Evolutionary conservation across 2,888 invertebrate species (phyloP).

Genomic region (Liopterus haemorrhoidalis): DNA sequence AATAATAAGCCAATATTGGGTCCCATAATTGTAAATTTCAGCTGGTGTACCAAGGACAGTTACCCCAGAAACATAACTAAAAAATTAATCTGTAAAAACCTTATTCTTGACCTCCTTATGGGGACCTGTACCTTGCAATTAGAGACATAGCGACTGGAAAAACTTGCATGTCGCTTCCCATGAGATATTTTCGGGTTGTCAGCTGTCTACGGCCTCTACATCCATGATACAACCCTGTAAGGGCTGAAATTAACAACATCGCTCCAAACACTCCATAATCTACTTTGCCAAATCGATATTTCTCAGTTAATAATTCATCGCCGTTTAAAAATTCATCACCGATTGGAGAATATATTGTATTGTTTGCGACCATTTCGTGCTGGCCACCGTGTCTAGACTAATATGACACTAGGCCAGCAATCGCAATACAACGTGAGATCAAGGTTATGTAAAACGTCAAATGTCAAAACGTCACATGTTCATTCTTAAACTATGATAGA

Average conservation of each 20-base stretch:
- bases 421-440: too few relatives aligned
- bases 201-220: constrained; percentile 48
- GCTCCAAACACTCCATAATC: constrained; percentile 68
- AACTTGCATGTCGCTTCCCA: constrained; percentile 69
- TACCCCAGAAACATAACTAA: constrained; percentile 80
- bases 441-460: too few relatives aligned
- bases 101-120: not conserved
- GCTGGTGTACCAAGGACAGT: constrained; percentile 82
- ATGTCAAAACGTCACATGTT: too few relatives aligned
- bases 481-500: too few relatives aligned
- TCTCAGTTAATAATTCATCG: too few relatives aligned
- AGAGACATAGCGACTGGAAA: constrained; percentile 83
- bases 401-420: too few relatives aligned
- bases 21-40: constrained; percentile 81
- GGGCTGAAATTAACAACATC: constrained; percentile 65
- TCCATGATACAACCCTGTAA: constrained; percentile 69
- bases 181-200: constrained; percentile 61
- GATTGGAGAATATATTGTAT: too few relatives aligned
- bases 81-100: constrained; percentile 19
- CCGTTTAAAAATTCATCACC: too few relatives aligned
- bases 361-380: too few relatives aligned
- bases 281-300: constrained; percentile 32
- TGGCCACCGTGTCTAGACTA: too few relatives aligned
- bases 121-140: constrained; percentile 62
- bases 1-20: constrained; percentile 73